These are phyloP conservation scores for Holothuria leucospilota DNA, from an alignment of 53 echinoderm and acorn worm genomes.

Conservation along the genomic window DNA sequence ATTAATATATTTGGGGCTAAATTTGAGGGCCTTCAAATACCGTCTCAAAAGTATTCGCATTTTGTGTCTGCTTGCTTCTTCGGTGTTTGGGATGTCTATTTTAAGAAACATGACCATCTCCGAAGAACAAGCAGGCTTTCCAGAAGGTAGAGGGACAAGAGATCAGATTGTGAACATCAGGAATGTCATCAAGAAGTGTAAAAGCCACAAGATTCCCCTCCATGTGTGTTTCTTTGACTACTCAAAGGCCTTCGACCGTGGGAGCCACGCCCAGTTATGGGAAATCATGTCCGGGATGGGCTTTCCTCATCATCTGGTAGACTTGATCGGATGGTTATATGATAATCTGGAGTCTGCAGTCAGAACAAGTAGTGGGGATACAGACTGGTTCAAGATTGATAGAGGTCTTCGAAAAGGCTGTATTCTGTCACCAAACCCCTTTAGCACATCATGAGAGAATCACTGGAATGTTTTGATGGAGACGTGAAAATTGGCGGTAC, in stretches of 20 bases:
- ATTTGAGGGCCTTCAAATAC: too few species aligned
- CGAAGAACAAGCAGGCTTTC: constrained; percentile 28
- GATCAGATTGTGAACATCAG: constrained; percentile 61
- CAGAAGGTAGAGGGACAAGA: constrained; percentile 14
- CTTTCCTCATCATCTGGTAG: constrained; percentile 1
- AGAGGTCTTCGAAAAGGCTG: constrained; percentile 53
- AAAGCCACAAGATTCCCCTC: constrained; percentile 37
- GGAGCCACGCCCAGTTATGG: constrained; percentile 34
- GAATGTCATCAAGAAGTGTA: constrained; percentile 50
- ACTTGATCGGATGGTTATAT: constrained; percentile 46
- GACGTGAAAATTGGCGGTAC: constrained; percentile 51
- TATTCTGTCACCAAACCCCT: constrained; percentile 52
- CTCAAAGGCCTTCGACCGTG: constrained; percentile 42
- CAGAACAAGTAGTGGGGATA: not conserved
- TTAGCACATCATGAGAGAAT: constrained; percentile 74
- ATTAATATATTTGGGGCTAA: too few species aligned
- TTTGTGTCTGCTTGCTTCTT: too few species aligned
- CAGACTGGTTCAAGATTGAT: too few species aligned
- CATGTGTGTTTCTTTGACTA: constrained; percentile 54
- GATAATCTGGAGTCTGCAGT: constrained; percentile 48
- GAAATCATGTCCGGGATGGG: too few species aligned
- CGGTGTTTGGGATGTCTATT: too few species aligned
- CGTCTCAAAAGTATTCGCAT: too few species aligned
- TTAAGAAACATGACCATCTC: not conserved
- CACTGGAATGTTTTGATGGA: constrained; percentile 33